phyloP scores from a whole-genome alignment of 2,113 vertebrate species.

The Pedetes capensis region DNA sequence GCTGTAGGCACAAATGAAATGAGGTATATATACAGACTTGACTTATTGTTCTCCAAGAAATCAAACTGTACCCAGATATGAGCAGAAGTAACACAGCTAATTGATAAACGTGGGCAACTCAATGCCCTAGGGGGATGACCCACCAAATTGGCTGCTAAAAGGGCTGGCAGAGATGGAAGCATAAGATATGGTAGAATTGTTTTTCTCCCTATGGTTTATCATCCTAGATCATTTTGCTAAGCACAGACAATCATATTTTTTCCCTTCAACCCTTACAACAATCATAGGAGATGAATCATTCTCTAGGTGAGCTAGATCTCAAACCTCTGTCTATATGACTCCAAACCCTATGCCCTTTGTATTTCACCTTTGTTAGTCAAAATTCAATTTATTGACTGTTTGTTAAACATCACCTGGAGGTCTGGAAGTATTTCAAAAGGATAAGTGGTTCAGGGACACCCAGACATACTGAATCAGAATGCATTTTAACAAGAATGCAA shows the following conservation, averaged over 20 bases:
- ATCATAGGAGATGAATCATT: background rate
- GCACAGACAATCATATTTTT: background rate
- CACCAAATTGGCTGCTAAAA: background rate
- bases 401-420: background rate
- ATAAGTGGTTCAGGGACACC: background rate
- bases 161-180: background rate
- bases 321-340: background rate
- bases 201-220: background rate
- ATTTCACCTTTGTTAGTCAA: background rate
- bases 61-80: background rate
- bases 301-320: background rate
- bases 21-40: background rate
- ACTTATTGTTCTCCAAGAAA: background rate
- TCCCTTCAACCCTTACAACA: background rate
- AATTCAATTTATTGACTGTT: background rate
- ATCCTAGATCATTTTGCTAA: background rate
- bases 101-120: background rate
- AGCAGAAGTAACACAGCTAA: background rate
- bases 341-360: background rate
- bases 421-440: background rate
- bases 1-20: background rate
- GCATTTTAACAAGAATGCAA: background rate
- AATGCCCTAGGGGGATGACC: background rate
- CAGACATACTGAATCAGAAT: background rate
- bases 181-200: background rate